Percentiles rank a stretch among this genome's conserved stretches.
phyloP scores from a whole-genome alignment of 2,113 vertebrate species.

The Xyrauchen texanus region DNA sequence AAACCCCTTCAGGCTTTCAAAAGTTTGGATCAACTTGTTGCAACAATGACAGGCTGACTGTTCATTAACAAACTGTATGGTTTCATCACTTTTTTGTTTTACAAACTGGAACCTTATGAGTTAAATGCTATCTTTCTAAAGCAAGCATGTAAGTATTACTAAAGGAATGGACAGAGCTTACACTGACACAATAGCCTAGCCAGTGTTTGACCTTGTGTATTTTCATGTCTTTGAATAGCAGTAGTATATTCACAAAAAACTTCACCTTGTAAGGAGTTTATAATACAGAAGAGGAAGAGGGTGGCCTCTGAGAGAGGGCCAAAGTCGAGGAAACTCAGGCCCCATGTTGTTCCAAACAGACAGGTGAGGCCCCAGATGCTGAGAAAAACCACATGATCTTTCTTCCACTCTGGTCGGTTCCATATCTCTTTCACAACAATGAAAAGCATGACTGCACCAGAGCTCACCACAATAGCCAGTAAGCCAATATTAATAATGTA shows the following conservation, averaged over 20 bases:
- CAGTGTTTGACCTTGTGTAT: too few relatives aligned
- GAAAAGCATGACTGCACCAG: constrained; percentile 69
- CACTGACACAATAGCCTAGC: too few relatives aligned
- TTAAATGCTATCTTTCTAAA: too few relatives aligned
- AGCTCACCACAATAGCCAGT: constrained; percentile 59
- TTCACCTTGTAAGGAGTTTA: constrained; percentile 76
- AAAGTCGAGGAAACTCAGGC: constrained; percentile 66
- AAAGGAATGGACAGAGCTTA: too few relatives aligned
- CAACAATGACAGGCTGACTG: too few relatives aligned
- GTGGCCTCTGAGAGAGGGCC: constrained; percentile 57
- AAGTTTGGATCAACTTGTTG: too few relatives aligned
- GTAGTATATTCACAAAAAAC: background rate
- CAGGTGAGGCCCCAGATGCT: constrained; percentile 79
- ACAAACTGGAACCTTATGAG: too few relatives aligned
- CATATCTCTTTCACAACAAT: constrained; percentile 66
- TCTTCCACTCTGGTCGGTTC: constrained; percentile 65
- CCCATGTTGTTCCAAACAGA: constrained; percentile 74
- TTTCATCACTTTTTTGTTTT: too few relatives aligned
- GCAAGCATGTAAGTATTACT: too few relatives aligned
- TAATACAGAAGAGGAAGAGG: constrained; percentile 69
- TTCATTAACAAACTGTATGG: too few relatives aligned
- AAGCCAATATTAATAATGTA: constrained; percentile 63
- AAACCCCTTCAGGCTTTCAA: too few relatives aligned
- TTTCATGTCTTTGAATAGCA: background rate
- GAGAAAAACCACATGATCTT: constrained; percentile 66